Percentiles rank a stretch among this genome's conserved stretches.
Conservation (phyloP, 1,140 invertebrate species). For the Mesaphorura yosii region DNA sequence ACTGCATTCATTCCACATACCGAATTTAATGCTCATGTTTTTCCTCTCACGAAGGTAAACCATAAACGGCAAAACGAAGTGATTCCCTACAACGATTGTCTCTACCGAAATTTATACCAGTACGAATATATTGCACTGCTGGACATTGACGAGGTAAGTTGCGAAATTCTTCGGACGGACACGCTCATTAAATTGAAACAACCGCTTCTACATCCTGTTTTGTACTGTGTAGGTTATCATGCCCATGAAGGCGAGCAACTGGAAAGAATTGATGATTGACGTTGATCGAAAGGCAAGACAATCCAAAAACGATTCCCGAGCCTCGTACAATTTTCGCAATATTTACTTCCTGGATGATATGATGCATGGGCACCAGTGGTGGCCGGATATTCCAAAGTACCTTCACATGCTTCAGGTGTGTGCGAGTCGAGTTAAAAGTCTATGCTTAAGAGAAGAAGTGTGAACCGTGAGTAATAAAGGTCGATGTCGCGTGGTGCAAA, state of each 20-base stretch:
- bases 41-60: too few relatives aligned
- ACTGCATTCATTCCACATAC: too few relatives aligned
- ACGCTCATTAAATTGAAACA: neutral
- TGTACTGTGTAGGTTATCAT: constrained; percentile 54
- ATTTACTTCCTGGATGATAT: constrained; percentile 90
- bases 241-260: constrained; percentile 62
- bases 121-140: constrained; percentile 82
- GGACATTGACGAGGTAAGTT: constrained; percentile 72
- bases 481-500: too few relatives aligned
- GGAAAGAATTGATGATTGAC: constrained; percentile 64
- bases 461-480: too few relatives aligned
- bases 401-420: constrained; percentile 66
- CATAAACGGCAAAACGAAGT: constrained; percentile 89
- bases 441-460: too few relatives aligned
- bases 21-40: too few relatives aligned
- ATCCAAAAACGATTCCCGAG: constrained; percentile 58
- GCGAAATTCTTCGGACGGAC: neutral
- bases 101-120: constrained; percentile 82
- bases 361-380: constrained; percentile 64
- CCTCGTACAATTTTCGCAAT: constrained; percentile 81
- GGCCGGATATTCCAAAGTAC: constrained; percentile 71
- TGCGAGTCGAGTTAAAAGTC: too few relatives aligned
- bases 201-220: neutral
- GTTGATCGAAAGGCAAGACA: constrained; percentile 56
- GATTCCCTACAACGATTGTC: constrained; percentile 92